Percentiles rank a stretch among this genome's conserved stretches.
Conservation (phyloP, 1,140 invertebrate genomes). For the Carcinoscorpius rotundicauda region DNA sequence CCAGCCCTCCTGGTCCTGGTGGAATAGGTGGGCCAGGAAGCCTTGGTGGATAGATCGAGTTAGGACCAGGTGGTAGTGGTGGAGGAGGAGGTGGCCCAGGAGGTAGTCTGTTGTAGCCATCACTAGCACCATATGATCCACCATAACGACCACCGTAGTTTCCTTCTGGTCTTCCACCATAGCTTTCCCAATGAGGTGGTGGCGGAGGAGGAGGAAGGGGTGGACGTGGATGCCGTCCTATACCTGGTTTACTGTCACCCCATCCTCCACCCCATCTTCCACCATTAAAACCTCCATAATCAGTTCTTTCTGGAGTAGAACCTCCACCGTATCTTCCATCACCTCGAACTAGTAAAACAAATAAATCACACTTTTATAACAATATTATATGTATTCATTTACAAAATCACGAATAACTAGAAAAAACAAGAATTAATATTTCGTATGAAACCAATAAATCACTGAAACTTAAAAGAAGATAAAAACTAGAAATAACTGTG, state of each 20-base stretch:
- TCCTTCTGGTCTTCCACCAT: neutral
- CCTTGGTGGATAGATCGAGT: neutral
- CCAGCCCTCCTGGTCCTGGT: neutral
- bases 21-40: slow-evolving; percentile 5
- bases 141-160: neutral
- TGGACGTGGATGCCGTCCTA: neutral
- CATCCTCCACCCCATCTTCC: neutral
- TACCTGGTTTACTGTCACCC: no score
- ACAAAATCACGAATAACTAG: neutral
- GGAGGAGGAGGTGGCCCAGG: neutral
- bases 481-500: slow-evolving; percentile 1
- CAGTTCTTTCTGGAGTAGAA: neutral
- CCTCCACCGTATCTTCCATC: neutral
- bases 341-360: neutral
- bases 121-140: neutral
- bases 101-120: neutral
- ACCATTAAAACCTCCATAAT: neutral
- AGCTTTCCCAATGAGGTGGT: neutral
- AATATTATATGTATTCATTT: neutral
- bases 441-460: neutral
- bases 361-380: neutral
- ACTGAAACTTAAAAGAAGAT: neutral
- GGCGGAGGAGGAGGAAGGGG: neutral
- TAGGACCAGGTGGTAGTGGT: neutral
- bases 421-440: neutral